Percentiles rank a stretch among this genome's conserved stretches.
Conservation (phyloP, 2,888 invertebrate species). For the Hoplodrina blanda region DNA sequence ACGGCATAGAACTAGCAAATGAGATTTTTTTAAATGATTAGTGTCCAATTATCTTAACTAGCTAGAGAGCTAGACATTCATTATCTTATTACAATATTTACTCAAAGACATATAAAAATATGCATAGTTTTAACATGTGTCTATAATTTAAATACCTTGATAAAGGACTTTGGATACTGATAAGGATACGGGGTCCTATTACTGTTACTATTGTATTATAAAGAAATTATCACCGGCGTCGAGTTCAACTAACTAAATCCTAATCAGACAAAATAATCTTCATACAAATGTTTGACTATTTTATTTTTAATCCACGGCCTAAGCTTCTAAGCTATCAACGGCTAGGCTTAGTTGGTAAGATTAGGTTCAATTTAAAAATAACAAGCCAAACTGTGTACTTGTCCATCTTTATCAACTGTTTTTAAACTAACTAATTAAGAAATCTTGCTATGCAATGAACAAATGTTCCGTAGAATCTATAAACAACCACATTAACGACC, state of each 20-base stretch:
- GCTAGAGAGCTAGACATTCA: no score
- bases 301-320: no score
- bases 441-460: neutral
- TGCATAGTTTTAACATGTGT: no score
- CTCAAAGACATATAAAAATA: no score
- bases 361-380: neutral
- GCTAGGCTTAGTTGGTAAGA: neutral
- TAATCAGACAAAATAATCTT: neutral
- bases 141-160: no score
- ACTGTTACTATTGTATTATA: no score
- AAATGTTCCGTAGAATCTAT: slow-evolving; percentile 20
- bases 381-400: neutral
- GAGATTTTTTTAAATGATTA: no score
- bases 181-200: no score
- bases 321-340: neutral
- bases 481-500: slow-evolving; percentile 14
- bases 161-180: no score
- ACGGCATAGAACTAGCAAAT: no score
- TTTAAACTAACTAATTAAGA: slow-evolving; percentile 15
- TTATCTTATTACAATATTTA: no score
- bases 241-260: neutral
- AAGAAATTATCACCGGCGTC: neutral
- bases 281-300: neutral
- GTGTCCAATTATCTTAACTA: no score
- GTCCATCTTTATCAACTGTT: slow-evolving; percentile 4